Evolutionary conservation across 2,797 vertebrate species (phyloP).

Genomic region (Sebastes minor): DNA sequence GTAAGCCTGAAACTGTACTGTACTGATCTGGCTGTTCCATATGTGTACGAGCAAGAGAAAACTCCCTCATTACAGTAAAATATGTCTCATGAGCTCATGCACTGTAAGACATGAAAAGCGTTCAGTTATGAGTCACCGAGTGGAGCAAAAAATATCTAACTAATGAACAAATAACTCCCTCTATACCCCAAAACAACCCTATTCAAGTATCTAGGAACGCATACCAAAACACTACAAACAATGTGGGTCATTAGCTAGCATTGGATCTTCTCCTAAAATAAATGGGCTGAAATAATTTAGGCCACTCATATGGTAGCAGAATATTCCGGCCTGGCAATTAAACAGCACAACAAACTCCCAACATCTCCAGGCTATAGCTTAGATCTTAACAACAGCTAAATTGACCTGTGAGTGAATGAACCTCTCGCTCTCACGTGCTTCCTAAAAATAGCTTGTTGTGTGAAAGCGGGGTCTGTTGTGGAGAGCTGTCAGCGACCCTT

Average conservation of each 20-base stretch:
- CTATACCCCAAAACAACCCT: constrained; percentile 21
- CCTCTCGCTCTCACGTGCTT: constrained; percentile 67
- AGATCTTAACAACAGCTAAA: constrained; percentile 56
- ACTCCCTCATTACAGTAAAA: neutral
- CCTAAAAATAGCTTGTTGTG: constrained; percentile 77
- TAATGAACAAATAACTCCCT: constrained; percentile 30
- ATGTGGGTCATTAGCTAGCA: constrained; percentile 62
- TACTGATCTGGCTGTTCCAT: constrained; percentile 18
- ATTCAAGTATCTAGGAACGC: constrained; percentile 27
- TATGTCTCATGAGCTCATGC: constrained; percentile 21
- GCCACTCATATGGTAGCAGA: constrained; percentile 54
- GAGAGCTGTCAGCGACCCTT: constrained; percentile 55
- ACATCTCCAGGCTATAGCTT: constrained; percentile 37
- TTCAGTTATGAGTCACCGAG: constrained; percentile 17
- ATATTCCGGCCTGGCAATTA: constrained; percentile 61
- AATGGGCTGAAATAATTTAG: constrained; percentile 65
- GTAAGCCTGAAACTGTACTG: neutral
- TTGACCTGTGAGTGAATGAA: constrained; percentile 61
- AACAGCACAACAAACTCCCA: constrained; percentile 42
- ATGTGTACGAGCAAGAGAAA: constrained; percentile 3
- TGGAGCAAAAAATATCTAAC: constrained; percentile 10
- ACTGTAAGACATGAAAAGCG: neutral
- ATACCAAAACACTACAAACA: constrained; percentile 49
- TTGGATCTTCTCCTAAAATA: constrained; percentile 61
- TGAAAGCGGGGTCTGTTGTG: constrained; percentile 74